These are phyloP conservation scores for Trichechus manatus DNA, from an alignment of 2,113 vertebrate genomes.

Conservation along the genomic window DNA sequence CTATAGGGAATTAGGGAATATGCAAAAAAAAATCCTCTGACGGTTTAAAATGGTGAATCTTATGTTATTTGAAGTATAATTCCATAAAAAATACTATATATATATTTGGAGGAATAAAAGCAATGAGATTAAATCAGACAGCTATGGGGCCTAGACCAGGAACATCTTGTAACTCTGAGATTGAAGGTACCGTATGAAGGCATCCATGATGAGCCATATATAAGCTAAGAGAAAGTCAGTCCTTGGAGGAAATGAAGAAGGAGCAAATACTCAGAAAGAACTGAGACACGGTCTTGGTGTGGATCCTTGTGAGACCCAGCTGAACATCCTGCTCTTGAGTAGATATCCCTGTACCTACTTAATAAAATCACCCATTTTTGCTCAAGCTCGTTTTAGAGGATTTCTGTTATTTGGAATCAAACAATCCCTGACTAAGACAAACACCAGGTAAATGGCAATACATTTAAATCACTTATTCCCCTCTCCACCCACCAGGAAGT, in stretches of 20 bases:
- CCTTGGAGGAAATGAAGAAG: background rate
- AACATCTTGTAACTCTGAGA: background rate
- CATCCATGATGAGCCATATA: background rate
- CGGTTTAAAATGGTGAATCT: background rate
- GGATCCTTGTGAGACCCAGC: background rate
- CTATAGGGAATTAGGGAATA: background rate
- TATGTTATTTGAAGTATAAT: too few relatives aligned
- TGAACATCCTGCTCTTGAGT: background rate
- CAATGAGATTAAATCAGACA: background rate
- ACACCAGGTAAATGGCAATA: background rate
- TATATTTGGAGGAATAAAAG: background rate
- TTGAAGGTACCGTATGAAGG: background rate
- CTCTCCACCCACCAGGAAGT: background rate
- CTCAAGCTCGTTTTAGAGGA: background rate
- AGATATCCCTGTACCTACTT: background rate
- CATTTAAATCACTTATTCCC: background rate
- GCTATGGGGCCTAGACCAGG: background rate
- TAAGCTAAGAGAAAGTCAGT: background rate
- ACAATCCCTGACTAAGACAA: background rate
- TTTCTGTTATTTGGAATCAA: slow-evolving; percentile 9
- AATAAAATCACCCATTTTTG: background rate
- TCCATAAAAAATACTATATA: too few relatives aligned
- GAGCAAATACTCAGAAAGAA: background rate
- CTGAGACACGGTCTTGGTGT: background rate
- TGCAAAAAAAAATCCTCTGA: background rate